phyloP scores from a whole-genome alignment of 1,140 invertebrate genomes.

The Zophobas atratus region DNA sequence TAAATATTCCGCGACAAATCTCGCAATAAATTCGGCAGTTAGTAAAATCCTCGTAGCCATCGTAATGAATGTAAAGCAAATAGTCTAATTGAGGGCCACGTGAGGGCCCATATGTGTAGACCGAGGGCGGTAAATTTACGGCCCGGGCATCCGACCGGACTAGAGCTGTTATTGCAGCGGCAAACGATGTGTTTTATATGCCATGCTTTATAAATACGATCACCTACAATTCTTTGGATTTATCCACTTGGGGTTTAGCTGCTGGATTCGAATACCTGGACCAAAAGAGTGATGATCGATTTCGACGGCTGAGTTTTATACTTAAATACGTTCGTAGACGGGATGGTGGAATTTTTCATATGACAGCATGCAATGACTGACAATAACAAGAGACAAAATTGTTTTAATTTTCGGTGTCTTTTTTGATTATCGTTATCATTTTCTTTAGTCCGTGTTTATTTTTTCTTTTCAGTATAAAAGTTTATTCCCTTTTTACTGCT shows the following conservation, averaged over 20 bases:
- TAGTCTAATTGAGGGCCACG: slow-evolving; percentile 58
- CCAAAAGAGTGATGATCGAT: no score
- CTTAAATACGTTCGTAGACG: no score
- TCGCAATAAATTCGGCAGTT: slow-evolving; percentile 64
- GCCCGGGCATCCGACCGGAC: slow-evolving; percentile 49
- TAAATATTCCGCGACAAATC: slow-evolving; percentile 61
- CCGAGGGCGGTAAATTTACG: slow-evolving; percentile 56
- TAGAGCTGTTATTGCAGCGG: slow-evolving; percentile 50
- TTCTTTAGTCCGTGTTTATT: no score
- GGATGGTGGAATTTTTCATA: no score
- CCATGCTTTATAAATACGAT: slow-evolving; percentile 48
- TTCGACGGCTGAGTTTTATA: no score
- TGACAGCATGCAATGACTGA: no score
- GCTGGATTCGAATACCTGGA: no score
- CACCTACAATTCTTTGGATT: slow-evolving; percentile 47
- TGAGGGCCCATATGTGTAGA: slow-evolving; percentile 46
- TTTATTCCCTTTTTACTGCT: no score
- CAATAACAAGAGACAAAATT: no score
- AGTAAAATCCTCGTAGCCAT: slow-evolving; percentile 63
- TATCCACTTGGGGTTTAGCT: slow-evolving; percentile 3
- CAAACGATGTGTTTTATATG: slow-evolving; percentile 52
- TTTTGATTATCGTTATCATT: no score
- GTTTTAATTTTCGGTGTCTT: no score
- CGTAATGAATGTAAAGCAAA: slow-evolving; percentile 60
- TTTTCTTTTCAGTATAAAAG: no score